Evolutionary conservation across 2,888 invertebrate genomes (phyloP), one percentile per base, ranked within the genome.

Genomic region (Clistopyga incitator): DNA sequence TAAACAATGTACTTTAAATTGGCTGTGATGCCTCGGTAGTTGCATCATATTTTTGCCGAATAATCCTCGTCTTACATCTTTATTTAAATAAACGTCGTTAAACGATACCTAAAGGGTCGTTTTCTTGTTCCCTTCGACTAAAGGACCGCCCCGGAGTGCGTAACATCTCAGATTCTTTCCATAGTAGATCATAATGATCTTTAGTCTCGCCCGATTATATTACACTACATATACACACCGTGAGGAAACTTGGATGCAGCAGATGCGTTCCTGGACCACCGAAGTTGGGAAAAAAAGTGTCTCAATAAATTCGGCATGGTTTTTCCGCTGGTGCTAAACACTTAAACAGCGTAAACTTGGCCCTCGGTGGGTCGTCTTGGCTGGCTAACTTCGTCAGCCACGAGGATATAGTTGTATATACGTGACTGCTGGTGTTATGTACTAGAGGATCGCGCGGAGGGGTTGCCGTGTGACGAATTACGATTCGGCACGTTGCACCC

Each of bases 261-360:
- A 81, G 83, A 83, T 81, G 84, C 56, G 13, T 74, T 47, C 11
- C 18, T 64, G 78, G 89, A 89, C 89, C 89, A 89, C 89, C 89
- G 82, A 80, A 76, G 75, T 38, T 61, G 84, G 38, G 52, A 18
- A 77, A 88, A 88, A 67, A 82, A 86, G 80, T 81, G 85, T 87
- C 89, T 87, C 84, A 74, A 90, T 90, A 86, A 91, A 91, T 92
- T 92, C 87, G 91, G 76, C 74, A 89, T 87, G 90, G 89, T 87
- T 88, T 64, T 87, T 89, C 85, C 82, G 74, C 79, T 78, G 78
- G 78, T 85, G 80, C 87, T 87, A 88, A 90, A 88, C 84, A 85
- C 81, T 72, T 45, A 78, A 84, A 81, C 79, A 77, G 68, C 72
- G 56, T 20, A 64, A 81, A 84, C 71, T 75, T 72, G 80, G 67